Evolutionary conservation across 2,888 invertebrate genomes (phyloP), one percentile per base, ranked within the genome.

Genomic region (Drosophila mimica): DNA sequence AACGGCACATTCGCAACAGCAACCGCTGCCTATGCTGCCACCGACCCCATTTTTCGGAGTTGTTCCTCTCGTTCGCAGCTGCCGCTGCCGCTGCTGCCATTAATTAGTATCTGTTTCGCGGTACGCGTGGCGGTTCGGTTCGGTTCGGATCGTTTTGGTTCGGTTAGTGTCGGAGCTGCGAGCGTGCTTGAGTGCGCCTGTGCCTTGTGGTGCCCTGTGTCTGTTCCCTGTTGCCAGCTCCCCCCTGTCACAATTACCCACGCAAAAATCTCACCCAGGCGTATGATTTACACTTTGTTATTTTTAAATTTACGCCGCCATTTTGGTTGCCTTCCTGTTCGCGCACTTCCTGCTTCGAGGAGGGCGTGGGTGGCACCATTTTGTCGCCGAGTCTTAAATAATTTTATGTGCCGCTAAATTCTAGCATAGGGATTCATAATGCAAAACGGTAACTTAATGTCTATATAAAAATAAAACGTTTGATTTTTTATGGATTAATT

Each of bases 281-380:
- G 82, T 88, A 88, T 87, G 88, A 87, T 88, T 89, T 89, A 81
- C 87, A 87, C 84, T 83, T 87, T 89, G 87, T 89, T 88, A 88
- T 88, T 88, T 89, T 89, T 84, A 83, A 84, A 81, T 83, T 83
- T 77, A 57, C 74, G 71, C 80, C 76, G 78, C 82, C 87, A 84
- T 88, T 85, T 88, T 81, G 77, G 79, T 81, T 61, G 71, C 71
- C 77, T 34, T 43, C 68, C 53, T 56, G 51, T 58, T 59, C 52
- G 62, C 77, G 40, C 72, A 76, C 69, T 67, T 70, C 81, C 77
- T 49, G 63, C 60, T 51, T 13, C 43, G 20, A 20, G 3, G 11
- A 13, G 20, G 7, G 20, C 8, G 25, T 8, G 7, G n/a, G 7
- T 15, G 36, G 61, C 38, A 34, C 53, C 51, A 70, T 51, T 51